phyloP scores from a whole-genome alignment of 1,140 invertebrate genomes.

The Babylonia areolata region DNA sequence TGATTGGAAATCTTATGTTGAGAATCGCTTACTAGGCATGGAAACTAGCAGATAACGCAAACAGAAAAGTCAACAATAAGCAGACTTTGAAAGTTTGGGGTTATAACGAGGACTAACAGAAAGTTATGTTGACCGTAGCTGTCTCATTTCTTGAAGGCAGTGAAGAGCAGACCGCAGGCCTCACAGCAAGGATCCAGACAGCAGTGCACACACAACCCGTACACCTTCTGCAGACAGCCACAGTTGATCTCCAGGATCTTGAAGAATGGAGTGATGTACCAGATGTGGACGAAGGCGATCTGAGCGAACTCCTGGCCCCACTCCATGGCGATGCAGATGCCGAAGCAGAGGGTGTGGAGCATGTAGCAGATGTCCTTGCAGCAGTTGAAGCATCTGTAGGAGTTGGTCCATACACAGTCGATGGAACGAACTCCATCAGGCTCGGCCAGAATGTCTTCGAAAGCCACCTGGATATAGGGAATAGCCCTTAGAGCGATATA shows the following conservation, averaged over 20 bases:
- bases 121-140: background rate
- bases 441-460: conserved; percentile 88
- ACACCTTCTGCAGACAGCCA: conserved; percentile 80
- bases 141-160: conserved; percentile 57
- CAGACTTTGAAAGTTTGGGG: too few relatives aligned
- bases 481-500: too few relatives aligned
- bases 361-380: conserved; percentile 86
- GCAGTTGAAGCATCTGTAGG: conserved; percentile 82
- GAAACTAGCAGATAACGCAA: too few relatives aligned
- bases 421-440: conserved; percentile 84
- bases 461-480: conserved; percentile 75
- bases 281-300: conserved; percentile 81
- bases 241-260: conserved; percentile 79
- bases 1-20: too few relatives aligned
- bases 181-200: conserved; percentile 57
- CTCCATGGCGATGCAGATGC: conserved; percentile 79
- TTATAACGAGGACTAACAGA: background rate
- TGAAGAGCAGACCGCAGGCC: conserved; percentile 52
- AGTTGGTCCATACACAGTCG: conserved; percentile 85
- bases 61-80: too few relatives aligned
- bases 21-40: too few relatives aligned
- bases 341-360: conserved; percentile 81
- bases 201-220: conserved; percentile 78
- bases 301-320: conserved; percentile 85
- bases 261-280: conserved; percentile 69